A percentile compares a stretch with the other conserved stretches of the same genome.
phyloP scores from a whole-genome alignment of 2,113 vertebrate species.

The Passer montanus region DNA sequence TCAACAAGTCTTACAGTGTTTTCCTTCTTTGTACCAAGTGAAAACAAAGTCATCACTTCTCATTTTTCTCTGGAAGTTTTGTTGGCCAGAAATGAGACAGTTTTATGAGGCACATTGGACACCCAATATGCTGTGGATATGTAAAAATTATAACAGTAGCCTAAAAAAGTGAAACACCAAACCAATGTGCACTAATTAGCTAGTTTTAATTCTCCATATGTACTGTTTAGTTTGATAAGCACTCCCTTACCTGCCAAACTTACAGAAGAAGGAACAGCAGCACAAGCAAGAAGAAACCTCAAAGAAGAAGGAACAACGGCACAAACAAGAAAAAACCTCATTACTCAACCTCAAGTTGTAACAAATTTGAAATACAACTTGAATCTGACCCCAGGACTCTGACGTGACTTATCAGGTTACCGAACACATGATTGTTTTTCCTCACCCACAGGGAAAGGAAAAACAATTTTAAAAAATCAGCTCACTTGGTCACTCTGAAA shows the following conservation, averaged over 20 bases:
- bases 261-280: not conserved
- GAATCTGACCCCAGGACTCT: not conserved
- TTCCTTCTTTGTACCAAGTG: not conserved
- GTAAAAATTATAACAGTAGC: not conserved
- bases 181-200: not conserved
- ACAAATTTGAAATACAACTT: not conserved
- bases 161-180: not conserved
- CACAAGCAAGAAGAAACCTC: not conserved
- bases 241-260: not conserved
- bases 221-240: not conserved
- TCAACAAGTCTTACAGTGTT: not conserved
- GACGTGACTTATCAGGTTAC: not conserved
- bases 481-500: not conserved
- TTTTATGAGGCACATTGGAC: not conserved
- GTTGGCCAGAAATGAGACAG: not conserved
- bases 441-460: not conserved
- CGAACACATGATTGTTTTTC: not conserved
- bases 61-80: not conserved
- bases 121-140: not conserved
- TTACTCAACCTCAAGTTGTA: not conserved
- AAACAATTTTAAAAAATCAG: not conserved
- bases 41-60: conserved; percentile 8
- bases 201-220: not conserved
- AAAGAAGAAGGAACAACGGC: not conserved
- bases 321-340: not conserved